Percentiles rank a stretch among this genome's conserved stretches.
Evolutionary conservation across 30 jellyfish, hydroid and myxozoan genomes (phyloP).

Genomic region (Hydractinia echinata): DNA sequence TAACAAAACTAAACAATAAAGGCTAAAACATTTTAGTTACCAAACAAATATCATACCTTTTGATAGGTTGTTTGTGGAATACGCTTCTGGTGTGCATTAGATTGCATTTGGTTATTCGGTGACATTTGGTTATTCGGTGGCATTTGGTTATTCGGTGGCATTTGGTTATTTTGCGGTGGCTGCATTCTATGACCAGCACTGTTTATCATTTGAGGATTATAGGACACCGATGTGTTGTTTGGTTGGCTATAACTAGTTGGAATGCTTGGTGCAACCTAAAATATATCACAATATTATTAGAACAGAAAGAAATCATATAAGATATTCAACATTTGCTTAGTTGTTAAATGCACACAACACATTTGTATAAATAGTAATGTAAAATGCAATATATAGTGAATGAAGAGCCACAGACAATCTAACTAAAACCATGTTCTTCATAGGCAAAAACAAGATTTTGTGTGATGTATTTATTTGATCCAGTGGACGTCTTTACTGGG

Average conservation of each 20-base stretch:
- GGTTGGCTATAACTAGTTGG: neutral
- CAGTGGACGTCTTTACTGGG: too few relatives aligned
- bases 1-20: neutral
- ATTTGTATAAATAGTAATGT: neutral
- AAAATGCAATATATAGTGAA: neutral
- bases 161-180: neutral
- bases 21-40: neutral
- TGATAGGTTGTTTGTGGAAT: too few relatives aligned
- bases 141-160: neutral
- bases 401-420: too few relatives aligned
- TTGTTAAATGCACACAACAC: neutral
- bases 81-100: too few relatives aligned
- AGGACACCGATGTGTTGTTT: too few relatives aligned
- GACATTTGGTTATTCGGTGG: too few relatives aligned
- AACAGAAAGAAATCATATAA: neutral
- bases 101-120: too few relatives aligned
- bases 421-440: too few relatives aligned
- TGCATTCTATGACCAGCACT: too few relatives aligned
- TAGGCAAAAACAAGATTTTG: too few relatives aligned
- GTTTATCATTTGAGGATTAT: too few relatives aligned
- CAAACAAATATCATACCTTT: neutral
- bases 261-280: slow-evolving; percentile 19
- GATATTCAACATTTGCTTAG: neutral
- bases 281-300: neutral
- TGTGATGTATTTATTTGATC: too few relatives aligned